Base-by-base conservation (phyloP, 2,113 vertebrate genomes). In the Carassius auratus region DNA sequence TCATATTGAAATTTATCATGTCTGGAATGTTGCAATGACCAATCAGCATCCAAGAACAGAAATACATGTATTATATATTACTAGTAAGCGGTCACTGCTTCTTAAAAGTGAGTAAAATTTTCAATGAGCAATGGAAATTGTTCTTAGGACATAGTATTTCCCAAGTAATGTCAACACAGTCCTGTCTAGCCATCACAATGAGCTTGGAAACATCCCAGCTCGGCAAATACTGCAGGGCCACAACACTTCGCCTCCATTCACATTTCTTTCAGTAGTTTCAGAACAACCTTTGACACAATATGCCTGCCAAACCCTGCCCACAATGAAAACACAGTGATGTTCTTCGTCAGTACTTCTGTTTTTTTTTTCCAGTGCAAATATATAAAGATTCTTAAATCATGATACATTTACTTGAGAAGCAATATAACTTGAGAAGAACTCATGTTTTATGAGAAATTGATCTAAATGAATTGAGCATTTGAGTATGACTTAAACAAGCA, bases 191-290 rank as follows among this genome's bases (percentile, higher is more conserved):
- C 71, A 75, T 75, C 71, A 75, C 42, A 73, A 73, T 75, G 71
- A 26, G 10, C n/a, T 26, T 26, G 42, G 71, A 15, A 75, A 75
- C 12, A 14, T 48, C 42, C 66, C 52, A 30, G 50, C 21, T 71
- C 30, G 7, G 26, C 74, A 74, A 62, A 78, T 66, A 84, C 75
- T 79, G 5, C 61, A 83, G 33, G 48, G 82, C n/a, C 66, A 76
- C 61, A 23, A n/a, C 15, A 61, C 45, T 84, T 84, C 26, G 64
- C 69, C 62, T 83, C 36, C 84, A 78, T 52, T 59, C 21, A 85
- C 33, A 77, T 38, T 30, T 62, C 23, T 62, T 74, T 86, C 23
- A 81, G 62, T 71, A 68, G n/a, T 33, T 75, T 66, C 48, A 79
- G 50, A 79, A 76, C 4, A 13, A 75, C 71, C 71, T 75, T 26